Evolutionary conservation across 2,113 vertebrate genomes (phyloP), one percentile per base, ranked within the genome.

Genomic region (Aspidoscelis tigris): DNA sequence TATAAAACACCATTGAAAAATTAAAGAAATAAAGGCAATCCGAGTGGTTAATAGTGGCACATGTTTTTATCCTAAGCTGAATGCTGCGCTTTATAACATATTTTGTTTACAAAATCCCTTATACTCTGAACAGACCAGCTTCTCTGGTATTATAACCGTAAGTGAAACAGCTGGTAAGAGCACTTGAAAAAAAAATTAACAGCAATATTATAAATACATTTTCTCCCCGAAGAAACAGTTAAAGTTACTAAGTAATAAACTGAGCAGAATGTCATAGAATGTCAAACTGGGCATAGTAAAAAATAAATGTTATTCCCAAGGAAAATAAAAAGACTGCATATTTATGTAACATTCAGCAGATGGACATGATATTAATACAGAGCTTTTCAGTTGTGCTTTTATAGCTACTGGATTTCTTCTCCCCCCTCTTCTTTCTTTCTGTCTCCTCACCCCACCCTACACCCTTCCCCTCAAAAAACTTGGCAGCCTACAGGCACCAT

Each of bases 321-420:
- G 95, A 96, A 96, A 97, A 96, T 97, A 97, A 96, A 97, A 96
- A 95, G 95, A 89, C 95, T 95, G 93, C 92, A 93, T 97, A 96
- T 96, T 97, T 96, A 96, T 96, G 95, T 96, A 96, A 96, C 96
- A 95, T 96, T 97, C 95, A 97, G 97, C 99, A 99, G 99, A 99
- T 99, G 98, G 98, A 97, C 96, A 95, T 95, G 96, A 96, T 97
- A 97, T 97, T 98, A 97, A 98, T 98, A 97, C 96, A 97, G 97
- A 97, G 95, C 96, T 97, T 98, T 98, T 98, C 90, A 96, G 98
- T 97, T 98, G 97, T 96, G 96, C 97, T 97, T 98, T 99, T 97
- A 98, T 96, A 96, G 97, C 97, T 96, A 95, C 95, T 96, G 96
- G 96, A 96, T 98, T 98, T 98, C 96, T 77, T 65, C 22, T 41